Conservation (phyloP, 2,888 invertebrate species). For the Leptopterna dolabrata region DNA sequence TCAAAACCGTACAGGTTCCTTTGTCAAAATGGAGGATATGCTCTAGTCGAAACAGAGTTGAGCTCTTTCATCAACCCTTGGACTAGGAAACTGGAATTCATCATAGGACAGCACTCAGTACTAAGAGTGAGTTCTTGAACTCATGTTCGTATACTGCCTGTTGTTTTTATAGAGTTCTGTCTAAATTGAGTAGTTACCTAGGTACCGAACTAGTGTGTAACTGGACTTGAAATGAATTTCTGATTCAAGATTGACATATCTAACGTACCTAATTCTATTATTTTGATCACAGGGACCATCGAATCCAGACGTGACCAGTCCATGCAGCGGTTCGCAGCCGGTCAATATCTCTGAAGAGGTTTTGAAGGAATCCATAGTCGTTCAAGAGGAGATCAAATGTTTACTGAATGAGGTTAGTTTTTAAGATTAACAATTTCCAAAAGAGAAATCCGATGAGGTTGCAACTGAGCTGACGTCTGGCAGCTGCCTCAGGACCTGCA, state of each 20-base stretch:
- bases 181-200: no score
- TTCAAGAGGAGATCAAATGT: constrained; percentile 76
- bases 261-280: not conserved
- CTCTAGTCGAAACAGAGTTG: constrained; percentile 92
- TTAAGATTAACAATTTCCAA: not conserved
- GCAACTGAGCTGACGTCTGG: no score
- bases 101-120: constrained; percentile 85
- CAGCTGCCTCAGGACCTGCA: no score
- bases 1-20: constrained; percentile 84
- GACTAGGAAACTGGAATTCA: constrained; percentile 89
- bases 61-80: constrained; percentile 93
- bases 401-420: constrained; percentile 76
- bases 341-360: constrained; percentile 73
- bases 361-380: constrained; percentile 71
- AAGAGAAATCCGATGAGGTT: no score
- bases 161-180: not conserved
- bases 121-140: constrained; percentile 71
- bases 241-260: no score
- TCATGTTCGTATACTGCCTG: no score
- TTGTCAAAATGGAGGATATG: constrained; percentile 85
- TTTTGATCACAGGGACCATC: constrained; percentile 75
- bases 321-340: constrained; percentile 63
- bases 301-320: constrained; percentile 77
- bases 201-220: no score
- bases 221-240: no score